phyloP scores from a whole-genome alignment of 2,797 vertebrate species.

The Meriones psammophilus region DNA sequence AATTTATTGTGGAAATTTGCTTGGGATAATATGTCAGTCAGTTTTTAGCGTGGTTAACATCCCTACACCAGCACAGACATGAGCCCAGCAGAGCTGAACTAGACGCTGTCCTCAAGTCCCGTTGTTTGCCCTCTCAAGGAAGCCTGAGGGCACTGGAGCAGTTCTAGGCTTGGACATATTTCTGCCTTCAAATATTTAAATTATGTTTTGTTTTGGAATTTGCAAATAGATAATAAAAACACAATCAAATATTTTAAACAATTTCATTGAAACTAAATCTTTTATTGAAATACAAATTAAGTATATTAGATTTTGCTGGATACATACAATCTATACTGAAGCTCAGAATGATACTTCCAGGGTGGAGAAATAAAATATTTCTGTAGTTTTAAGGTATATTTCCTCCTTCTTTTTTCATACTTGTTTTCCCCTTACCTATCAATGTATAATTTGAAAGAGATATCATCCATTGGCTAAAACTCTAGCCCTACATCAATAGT shows the following conservation, averaged over 20 bases:
- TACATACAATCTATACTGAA: accelerated
- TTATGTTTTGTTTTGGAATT: not conserved
- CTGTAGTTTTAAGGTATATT: not conserved
- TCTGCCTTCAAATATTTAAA: not conserved
- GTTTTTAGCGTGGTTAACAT: not conserved
- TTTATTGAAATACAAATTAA: not conserved
- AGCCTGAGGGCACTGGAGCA: too few species aligned
- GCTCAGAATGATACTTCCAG: not conserved
- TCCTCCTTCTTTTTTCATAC: not conserved
- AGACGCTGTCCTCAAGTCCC: too few species aligned
- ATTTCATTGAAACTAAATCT: not conserved
- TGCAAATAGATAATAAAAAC: not conserved
- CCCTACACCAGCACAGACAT: too few species aligned
- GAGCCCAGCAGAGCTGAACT: too few species aligned
- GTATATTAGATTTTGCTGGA: not conserved
- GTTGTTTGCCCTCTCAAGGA: too few species aligned
- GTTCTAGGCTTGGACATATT: too few species aligned
- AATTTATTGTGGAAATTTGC: not conserved
- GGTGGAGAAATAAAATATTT: not conserved
- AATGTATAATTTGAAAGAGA: not conserved
- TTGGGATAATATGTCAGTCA: too few species aligned
- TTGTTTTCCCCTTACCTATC: not conserved
- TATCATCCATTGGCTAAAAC: accelerated
- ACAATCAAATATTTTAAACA: not conserved
- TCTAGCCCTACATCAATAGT: not conserved